Conservation (phyloP, 2,888 invertebrate genomes). For the Mycalesis mineus region DNA sequence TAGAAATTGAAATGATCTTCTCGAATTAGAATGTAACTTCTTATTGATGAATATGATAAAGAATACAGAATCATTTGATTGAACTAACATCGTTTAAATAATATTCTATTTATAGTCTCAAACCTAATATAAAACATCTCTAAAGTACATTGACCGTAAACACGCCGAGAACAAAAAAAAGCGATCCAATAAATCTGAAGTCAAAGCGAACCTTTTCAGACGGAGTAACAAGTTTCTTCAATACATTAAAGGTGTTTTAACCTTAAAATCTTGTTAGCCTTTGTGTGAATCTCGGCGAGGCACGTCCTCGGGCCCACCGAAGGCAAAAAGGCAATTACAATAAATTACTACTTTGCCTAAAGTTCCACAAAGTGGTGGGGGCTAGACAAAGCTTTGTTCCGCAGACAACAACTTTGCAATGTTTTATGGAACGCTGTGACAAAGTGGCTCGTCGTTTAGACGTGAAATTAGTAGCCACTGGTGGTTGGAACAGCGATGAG, state of each 20-base stretch:
- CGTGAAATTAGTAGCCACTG: slow-evolving; percentile 22
- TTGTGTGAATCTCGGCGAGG: neutral
- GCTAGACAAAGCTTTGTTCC: slow-evolving; percentile 13
- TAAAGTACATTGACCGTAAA: too few species aligned
- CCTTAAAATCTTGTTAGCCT: slow-evolving; percentile 14
- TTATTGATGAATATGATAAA: too few species aligned
- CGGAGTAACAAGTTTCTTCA: slow-evolving; percentile 2
- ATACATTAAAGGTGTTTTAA: slow-evolving; percentile 8
- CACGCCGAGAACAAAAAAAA: neutral
- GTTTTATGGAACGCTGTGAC: slow-evolving; percentile 26
- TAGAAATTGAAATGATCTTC: too few species aligned
- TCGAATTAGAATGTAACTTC: too few species aligned
- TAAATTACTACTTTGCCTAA: slow-evolving; percentile 15
- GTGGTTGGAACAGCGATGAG: slow-evolving; percentile 19
- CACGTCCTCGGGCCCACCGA: slow-evolving; percentile 3
- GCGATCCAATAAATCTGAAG: neutral
- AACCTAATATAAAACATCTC: too few species aligned
- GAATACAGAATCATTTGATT: too few species aligned
- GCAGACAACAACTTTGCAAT: slow-evolving; percentile 17
- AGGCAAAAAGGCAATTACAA: slow-evolving; percentile 16
- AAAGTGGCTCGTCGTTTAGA: slow-evolving; percentile 23
- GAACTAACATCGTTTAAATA: too few species aligned
- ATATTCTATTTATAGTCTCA: too few species aligned
- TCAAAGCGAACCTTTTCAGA: slow-evolving; percentile 1
- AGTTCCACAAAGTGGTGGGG: slow-evolving; percentile 11